Base-by-base conservation (phyloP, 2,888 invertebrate genomes). In the Noctua janthe region DNA sequence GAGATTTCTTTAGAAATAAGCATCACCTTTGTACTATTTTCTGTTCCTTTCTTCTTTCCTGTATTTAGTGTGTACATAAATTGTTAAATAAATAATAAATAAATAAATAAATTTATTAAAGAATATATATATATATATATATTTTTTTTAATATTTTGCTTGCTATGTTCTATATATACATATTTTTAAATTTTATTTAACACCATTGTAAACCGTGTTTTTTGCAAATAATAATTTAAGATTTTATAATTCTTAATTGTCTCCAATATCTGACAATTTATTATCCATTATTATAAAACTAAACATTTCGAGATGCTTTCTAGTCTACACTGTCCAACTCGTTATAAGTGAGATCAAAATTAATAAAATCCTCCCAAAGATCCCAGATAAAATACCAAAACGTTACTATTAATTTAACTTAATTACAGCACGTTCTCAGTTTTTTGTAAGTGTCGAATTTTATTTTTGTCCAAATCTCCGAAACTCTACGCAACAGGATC, bases 391-490 rank as follows among this genome's bases (percentile, higher is more conserved):
- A 72, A 82, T 73, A 78, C 62, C 35, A 51, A 74, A 89, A 77
- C 66, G 74, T 75, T 75, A 78, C 49, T 67, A 88, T 81, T 78
- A 73, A 77, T 83, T 76, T 70, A 71, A 82, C 74, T 82, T 84
- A 86, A 85, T 88, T 83, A 85, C 77, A 54, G 72, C 80, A 74
- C 80, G 79, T 74, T 83, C 71, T 29, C 17, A 78, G 70, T 81
- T 88, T 89, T 87, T 90, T 84, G 78, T 78, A 59, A 74, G 75
- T 70, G 47, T 83, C 71, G 56, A 76, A 80, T 90, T 88, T 81
- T 90, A 92, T 91, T 92, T 91, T 76, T 76, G 89, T 88, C 76
- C 83, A 71, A 72, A 54, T 78, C 71, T 82, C 83, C 84, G 74
- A 88, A 51, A 78, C 47, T 74, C 66, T 77, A 62, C 82, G 88